A percentile compares a stretch with the other conserved stretches of the same genome.
phyloP scores from a whole-genome alignment of 2,113 vertebrate species.

The Gobio gobio region DNA sequence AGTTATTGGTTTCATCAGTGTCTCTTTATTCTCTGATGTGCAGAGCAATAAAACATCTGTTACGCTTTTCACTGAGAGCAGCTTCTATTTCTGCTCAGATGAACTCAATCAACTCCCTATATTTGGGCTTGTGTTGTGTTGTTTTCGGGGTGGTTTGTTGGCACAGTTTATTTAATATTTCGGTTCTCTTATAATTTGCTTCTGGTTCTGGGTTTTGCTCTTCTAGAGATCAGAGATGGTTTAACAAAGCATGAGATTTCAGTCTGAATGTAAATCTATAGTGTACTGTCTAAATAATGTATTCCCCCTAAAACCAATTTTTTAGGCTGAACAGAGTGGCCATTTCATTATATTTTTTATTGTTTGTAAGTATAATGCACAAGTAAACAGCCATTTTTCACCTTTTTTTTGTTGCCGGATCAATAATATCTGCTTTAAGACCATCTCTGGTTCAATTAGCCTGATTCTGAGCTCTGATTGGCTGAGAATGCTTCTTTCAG shows the following conservation, averaged over 20 bases:
- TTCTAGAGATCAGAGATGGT: constrained; percentile 32
- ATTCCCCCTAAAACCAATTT: not conserved
- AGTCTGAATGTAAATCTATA: constrained; percentile 1
- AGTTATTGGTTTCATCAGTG: constrained; percentile 3
- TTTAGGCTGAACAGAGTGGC: not conserved
- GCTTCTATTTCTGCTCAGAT: not conserved
- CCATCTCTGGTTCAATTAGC: constrained; percentile 4
- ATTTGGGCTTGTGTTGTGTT: constrained; percentile 9
- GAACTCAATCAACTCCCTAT: not conserved
- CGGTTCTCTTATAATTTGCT: not conserved
- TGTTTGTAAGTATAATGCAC: not conserved
- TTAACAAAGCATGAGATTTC: not conserved
- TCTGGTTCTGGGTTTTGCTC: constrained; percentile 21
- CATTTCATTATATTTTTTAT: not conserved
- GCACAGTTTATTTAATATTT: not conserved
- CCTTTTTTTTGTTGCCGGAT: not conserved
- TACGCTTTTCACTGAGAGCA: not conserved
- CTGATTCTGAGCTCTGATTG: constrained; percentile 23
- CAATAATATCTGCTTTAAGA: constrained; percentile 7
- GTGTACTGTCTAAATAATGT: not conserved
- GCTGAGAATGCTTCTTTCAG: constrained; percentile 36
- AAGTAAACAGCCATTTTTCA: not conserved
- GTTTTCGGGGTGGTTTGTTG: not conserved
- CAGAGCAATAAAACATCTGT: constrained; percentile 1
- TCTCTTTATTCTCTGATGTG: not conserved